Evolutionary conservation across 2,797 vertebrate genomes (phyloP).

Genomic region (Thripadectes ignobilis): DNA sequence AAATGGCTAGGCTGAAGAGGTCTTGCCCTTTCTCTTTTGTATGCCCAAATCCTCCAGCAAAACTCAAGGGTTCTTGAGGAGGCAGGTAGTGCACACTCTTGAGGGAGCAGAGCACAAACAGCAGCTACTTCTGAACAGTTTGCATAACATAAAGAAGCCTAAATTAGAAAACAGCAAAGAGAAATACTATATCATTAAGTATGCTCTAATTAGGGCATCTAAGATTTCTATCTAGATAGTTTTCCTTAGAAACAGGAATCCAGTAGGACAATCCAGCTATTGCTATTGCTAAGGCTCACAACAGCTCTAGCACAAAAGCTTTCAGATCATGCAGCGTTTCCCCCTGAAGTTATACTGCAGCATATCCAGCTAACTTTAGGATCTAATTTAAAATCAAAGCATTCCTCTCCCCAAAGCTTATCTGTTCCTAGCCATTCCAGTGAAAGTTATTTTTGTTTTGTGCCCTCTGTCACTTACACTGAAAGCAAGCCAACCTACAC

Average conservation of each 20-base stretch:
- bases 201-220: not conserved
- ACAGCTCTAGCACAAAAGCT: not conserved
- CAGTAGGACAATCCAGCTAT: not conserved
- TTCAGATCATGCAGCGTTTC: not conserved
- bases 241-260: not conserved
- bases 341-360: not conserved
- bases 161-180: not conserved
- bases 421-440: slow-evolving; percentile 23
- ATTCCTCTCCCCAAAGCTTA: slow-evolving; percentile 30
- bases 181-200: not conserved
- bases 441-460: slow-evolving; percentile 58
- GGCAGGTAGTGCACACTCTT: rapidly evolving
- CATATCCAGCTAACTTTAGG: slow-evolving; percentile 18
- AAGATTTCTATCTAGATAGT: not conserved
- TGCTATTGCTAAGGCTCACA: not conserved
- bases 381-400: slow-evolving; percentile 56
- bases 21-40: not conserved
- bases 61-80: not conserved
- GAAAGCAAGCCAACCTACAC: slow-evolving; percentile 46
- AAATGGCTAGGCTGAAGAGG: not conserved
- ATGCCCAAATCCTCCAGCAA: not conserved
- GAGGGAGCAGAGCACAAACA: not conserved
- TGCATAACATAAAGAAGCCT: not conserved
- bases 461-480: slow-evolving; percentile 29
- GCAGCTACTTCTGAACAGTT: not conserved